Conservation (phyloP, 2,888 invertebrate species). For the Muschampia plurimacula region DNA sequence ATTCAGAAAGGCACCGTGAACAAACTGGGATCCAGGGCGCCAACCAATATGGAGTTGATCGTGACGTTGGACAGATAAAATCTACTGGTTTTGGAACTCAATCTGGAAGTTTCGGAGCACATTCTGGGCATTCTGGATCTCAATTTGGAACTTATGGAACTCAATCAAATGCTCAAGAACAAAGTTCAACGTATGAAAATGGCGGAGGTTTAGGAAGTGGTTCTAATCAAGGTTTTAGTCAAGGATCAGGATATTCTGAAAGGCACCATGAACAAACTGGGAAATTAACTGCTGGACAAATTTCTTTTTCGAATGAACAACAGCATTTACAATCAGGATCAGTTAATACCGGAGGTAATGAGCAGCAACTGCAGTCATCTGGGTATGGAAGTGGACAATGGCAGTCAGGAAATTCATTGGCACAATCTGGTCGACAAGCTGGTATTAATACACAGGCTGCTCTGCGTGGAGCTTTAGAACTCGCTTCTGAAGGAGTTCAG, state of each 20-base stretch:
- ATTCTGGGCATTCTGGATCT: background rate
- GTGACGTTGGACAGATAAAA: slow-evolving; percentile 19
- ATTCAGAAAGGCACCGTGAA: slow-evolving; percentile 1
- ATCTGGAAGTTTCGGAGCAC: slow-evolving; percentile 20
- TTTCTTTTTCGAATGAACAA: slow-evolving; percentile 24
- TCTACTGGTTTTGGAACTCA: slow-evolving; percentile 18
- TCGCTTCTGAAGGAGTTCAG: slow-evolving; percentile 67
- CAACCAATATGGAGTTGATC: background rate
- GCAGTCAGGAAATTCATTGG: slow-evolving; percentile 40
- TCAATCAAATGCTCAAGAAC: slow-evolving; percentile 16
- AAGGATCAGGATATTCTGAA: slow-evolving; percentile 14
- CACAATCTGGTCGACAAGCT: slow-evolving; percentile 38
- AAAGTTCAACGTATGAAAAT: slow-evolving; percentile 40
- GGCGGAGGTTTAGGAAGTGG: slow-evolving; percentile 25
- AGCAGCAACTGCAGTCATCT: slow-evolving; percentile 41
- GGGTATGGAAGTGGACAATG: slow-evolving; percentile 41
- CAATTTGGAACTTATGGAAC: background rate
- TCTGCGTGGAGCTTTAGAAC: slow-evolving; percentile 62
- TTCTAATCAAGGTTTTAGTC: slow-evolving; percentile 15
- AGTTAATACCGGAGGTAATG: slow-evolving; percentile 35
- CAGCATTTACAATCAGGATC: slow-evolving; percentile 30
- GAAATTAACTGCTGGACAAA: slow-evolving; percentile 24
- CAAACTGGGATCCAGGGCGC: slow-evolving; percentile 6
- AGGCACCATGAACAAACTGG: slow-evolving; percentile 5
- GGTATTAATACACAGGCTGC: slow-evolving; percentile 52